Percentiles rank a stretch among this genome's conserved stretches.
Evolutionary conservation across 2,113 vertebrate species (phyloP).

Genomic region (Stictonetta naevosa): DNA sequence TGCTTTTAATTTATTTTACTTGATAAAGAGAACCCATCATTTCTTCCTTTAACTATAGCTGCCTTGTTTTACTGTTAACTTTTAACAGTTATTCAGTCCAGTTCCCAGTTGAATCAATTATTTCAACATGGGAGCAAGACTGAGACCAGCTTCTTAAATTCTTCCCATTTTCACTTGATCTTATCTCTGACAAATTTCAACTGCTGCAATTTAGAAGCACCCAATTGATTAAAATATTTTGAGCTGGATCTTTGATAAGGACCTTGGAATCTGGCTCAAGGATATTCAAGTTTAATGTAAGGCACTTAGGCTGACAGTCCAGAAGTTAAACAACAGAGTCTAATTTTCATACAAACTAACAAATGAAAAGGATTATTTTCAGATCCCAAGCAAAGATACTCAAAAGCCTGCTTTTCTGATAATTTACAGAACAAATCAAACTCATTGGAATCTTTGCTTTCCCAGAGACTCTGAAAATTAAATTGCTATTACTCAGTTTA

Average conservation of each 20-base stretch:
- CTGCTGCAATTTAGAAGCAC: not conserved
- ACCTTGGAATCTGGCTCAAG: slow-evolving; percentile 34
- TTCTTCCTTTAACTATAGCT: not conserved
- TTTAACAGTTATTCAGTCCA: not conserved
- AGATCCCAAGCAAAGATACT: slow-evolving; percentile 19
- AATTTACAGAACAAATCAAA: not conserved
- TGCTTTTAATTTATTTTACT: not conserved
- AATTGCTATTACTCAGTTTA: slow-evolving; percentile 18
- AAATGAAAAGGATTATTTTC: slow-evolving; percentile 9
- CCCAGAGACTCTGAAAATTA: slow-evolving; percentile 11
- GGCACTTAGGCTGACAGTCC: not conserved
- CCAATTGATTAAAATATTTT: not conserved
- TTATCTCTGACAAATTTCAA: slow-evolving; percentile 2
- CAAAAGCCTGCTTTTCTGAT: not conserved
- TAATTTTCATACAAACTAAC: slow-evolving; percentile 31
- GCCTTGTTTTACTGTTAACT: not conserved
- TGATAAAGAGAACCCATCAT: not conserved
- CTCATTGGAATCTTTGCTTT: not conserved
- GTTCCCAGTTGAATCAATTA: slow-evolving; percentile 45
- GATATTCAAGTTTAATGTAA: not conserved
- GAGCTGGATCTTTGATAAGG: not conserved
- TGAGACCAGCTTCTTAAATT: slow-evolving; percentile 29
- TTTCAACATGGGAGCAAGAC: not conserved
- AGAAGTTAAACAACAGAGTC: slow-evolving; percentile 16
- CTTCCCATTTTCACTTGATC: slow-evolving; percentile 5